Conservation (phyloP, 2,113 vertebrate species). For the Tretioscincus oriximinensis region DNA sequence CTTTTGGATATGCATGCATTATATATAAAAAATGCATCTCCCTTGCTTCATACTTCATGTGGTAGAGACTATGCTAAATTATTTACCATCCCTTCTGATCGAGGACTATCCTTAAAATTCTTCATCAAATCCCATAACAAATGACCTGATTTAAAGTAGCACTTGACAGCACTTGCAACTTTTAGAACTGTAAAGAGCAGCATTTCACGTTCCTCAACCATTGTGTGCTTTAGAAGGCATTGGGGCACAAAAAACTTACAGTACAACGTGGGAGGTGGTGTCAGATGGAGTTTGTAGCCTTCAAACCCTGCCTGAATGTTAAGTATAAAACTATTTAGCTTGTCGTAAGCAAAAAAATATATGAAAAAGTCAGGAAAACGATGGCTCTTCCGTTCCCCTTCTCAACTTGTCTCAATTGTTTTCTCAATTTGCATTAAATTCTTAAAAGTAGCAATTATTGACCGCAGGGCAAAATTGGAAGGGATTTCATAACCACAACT, state of each 20-base stretch:
- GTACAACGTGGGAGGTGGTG: neutral
- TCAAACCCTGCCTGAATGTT: neutral
- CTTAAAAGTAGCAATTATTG: too few species aligned
- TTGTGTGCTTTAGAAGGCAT: neutral
- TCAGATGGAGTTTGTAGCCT: neutral
- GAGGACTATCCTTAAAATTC: neutral
- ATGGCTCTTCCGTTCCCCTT: neutral
- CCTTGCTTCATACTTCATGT: constrained; percentile 25
- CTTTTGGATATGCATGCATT: neutral
- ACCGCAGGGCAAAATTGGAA: neutral
- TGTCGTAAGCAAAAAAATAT: neutral
- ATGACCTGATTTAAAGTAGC: neutral
- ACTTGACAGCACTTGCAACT: neutral
- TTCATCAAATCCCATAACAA: neutral
- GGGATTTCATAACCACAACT: neutral
- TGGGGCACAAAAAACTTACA: neutral
- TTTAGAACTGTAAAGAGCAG: neutral
- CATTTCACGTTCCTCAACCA: neutral
- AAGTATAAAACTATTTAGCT: neutral
- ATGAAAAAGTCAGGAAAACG: neutral
- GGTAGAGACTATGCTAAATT: neutral
- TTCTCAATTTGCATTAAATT: neutral
- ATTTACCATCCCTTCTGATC: constrained; percentile 19
- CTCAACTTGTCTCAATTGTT: neutral
- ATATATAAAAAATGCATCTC: neutral